These are phyloP conservation scores for Acrocera orbiculus DNA, from an alignment of 2,888 invertebrate genomes.

Conservation along the genomic window DNA sequence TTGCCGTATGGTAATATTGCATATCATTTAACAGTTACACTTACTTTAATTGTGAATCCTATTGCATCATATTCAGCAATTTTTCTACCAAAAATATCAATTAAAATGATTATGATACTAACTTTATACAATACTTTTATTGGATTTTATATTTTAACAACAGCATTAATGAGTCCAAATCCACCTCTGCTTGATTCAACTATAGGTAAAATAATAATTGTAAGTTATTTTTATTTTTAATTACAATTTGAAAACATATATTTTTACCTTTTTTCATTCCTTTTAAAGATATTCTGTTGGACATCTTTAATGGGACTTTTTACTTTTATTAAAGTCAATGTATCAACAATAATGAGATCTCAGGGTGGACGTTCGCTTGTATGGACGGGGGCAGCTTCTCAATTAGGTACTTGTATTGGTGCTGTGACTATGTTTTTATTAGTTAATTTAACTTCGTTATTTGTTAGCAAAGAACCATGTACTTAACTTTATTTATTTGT, in stretches of 20 bases:
- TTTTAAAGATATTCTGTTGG: constrained; percentile 33
- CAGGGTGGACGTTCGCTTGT: constrained; percentile 51
- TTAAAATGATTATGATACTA: constrained; percentile 29
- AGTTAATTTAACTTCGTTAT: too few species aligned
- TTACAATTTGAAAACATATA: background rate
- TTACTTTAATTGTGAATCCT: constrained; percentile 57
- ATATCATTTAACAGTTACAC: constrained; percentile 51
- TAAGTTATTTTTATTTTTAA: too few species aligned
- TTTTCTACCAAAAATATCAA: constrained; percentile 32
- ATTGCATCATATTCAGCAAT: constrained; percentile 42
- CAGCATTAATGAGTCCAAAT: constrained; percentile 47
- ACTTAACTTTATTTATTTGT: too few species aligned
- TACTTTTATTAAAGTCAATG: constrained; percentile 54
- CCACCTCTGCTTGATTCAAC: constrained; percentile 40
- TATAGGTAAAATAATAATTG: constrained; percentile 41
- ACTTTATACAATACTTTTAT: constrained; percentile 32
- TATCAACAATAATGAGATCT: constrained; percentile 45
- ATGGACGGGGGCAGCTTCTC: constrained; percentile 49
- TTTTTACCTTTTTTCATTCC: background rate
- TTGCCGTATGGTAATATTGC: constrained; percentile 53
- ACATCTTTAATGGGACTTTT: constrained; percentile 40
- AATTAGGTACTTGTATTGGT: constrained; percentile 51
- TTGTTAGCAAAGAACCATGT: too few species aligned
- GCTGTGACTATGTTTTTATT: constrained; percentile 43
- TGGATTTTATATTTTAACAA: constrained; percentile 42